phyloP scores from a whole-genome alignment of 2,888 invertebrate genomes.

The Hyposoter didymator region DNA sequence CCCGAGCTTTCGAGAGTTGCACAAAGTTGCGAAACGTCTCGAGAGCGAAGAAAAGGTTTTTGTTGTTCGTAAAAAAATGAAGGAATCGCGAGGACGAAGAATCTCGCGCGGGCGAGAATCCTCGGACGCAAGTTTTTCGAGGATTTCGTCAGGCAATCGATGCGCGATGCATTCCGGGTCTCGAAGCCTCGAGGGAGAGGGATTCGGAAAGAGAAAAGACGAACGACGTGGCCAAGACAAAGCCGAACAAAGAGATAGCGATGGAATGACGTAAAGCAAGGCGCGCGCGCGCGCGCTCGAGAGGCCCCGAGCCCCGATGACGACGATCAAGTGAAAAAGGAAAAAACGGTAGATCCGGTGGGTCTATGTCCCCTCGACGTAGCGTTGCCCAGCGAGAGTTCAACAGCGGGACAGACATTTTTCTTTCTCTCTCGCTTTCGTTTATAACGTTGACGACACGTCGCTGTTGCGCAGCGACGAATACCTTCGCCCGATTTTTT shows the following conservation, averaged over 20 bases:
- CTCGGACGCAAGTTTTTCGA: slow-evolving; percentile 48
- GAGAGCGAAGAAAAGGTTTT: neutral
- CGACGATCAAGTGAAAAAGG: slow-evolving; percentile 18
- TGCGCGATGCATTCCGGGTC: slow-evolving; percentile 51
- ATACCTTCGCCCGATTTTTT: slow-evolving; percentile 11
- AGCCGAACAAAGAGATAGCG: slow-evolving; percentile 75
- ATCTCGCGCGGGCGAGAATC: neutral
- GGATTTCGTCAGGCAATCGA: slow-evolving; percentile 36
- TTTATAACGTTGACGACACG: slow-evolving; percentile 73
- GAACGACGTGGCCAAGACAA: slow-evolving; percentile 57
- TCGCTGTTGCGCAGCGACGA: slow-evolving; percentile 74
- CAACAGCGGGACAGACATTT: neutral
- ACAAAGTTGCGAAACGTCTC: slow-evolving; percentile 27
- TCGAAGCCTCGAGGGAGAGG: slow-evolving; percentile 42
- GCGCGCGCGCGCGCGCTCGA: slow-evolving; percentile 55
- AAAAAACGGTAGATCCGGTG: slow-evolving; percentile 23
- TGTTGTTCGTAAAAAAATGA: neutral
- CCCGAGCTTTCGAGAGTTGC: slow-evolving; percentile 19
- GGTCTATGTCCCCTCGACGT: slow-evolving; percentile 11
- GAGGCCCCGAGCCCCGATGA: slow-evolving; percentile 25
- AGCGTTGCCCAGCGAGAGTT: slow-evolving; percentile 20
- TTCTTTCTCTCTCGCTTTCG: slow-evolving; percentile 15
- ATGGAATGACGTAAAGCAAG: slow-evolving; percentile 73
- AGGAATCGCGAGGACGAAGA: neutral
- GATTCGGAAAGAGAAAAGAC: slow-evolving; percentile 48